Percentiles rank a stretch among this genome's conserved stretches.
These are phyloP conservation scores for Lepisosteus oculatus DNA, from an alignment of 2,113 vertebrate genomes.

Conservation along the genomic window DNA sequence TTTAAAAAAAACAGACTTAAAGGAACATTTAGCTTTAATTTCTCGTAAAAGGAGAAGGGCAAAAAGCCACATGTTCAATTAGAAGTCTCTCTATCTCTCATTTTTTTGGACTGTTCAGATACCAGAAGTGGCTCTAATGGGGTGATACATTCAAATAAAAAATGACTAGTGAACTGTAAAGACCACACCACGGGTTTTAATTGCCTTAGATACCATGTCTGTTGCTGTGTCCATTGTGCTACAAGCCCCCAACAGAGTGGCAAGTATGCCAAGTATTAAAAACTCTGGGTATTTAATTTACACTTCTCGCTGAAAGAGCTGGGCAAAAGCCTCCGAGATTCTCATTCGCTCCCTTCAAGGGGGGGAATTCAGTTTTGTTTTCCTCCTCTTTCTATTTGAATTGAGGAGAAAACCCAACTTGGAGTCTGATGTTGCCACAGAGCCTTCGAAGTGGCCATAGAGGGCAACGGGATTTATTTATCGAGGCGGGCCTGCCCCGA, in stretches of 20 bases:
- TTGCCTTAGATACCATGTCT: slow-evolving; percentile 9
- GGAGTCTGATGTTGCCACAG: slow-evolving; percentile 66
- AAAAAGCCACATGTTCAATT: too few relatives aligned
- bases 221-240: background rate
- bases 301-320: background rate
- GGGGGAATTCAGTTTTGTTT: slow-evolving; percentile 27
- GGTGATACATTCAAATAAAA: slow-evolving; percentile 8
- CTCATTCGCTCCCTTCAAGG: background rate
- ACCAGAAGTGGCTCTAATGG: background rate
- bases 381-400: slow-evolving; percentile 46
- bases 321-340: background rate
- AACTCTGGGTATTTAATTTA: slow-evolving; percentile 2
- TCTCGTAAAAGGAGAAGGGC: too few relatives aligned
- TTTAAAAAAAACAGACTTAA: too few relatives aligned
- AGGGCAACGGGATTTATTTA: slow-evolving; percentile 58
- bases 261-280: background rate
- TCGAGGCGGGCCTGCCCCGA: slow-evolving; percentile 49
- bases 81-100: too few relatives aligned
- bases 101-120: background rate
- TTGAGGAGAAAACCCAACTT: slow-evolving; percentile 54
- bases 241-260: background rate
- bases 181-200: background rate
- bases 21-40: too few relatives aligned
- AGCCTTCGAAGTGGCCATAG: slow-evolving; percentile 60
- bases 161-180: slow-evolving; percentile 1